phyloP scores from a whole-genome alignment of 2,888 invertebrate species.

The Sinohyriopsis cumingii region DNA sequence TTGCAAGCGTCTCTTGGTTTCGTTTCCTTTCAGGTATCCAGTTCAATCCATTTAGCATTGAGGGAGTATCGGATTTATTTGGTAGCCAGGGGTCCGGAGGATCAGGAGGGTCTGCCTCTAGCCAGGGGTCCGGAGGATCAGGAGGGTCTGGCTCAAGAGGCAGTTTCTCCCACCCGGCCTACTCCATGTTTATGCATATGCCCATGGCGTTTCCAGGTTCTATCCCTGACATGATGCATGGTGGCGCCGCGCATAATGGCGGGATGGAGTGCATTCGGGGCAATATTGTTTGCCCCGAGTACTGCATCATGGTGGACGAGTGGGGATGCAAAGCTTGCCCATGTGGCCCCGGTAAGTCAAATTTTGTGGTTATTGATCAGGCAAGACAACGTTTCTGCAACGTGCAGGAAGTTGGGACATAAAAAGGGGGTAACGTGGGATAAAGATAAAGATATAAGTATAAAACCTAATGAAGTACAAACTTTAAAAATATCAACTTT shows the following conservation, averaged over 20 bases:
- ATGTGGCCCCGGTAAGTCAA: constrained; percentile 22
- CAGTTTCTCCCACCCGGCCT: constrained; percentile 16
- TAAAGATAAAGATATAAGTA: too few species aligned
- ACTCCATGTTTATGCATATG: constrained; percentile 16
- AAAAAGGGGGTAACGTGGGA: too few species aligned
- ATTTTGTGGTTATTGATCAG: not conserved
- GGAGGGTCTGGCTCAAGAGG: constrained; percentile 11
- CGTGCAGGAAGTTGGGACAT: too few species aligned
- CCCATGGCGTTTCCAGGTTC: constrained; percentile 19
- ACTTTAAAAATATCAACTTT: too few species aligned
- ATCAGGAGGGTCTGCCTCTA: constrained; percentile 9
- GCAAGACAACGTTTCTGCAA: too few species aligned
- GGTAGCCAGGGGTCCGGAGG: not conserved
- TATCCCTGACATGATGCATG: not conserved
- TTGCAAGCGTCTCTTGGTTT: too few species aligned
- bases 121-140: constrained; percentile 2
- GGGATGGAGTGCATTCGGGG: constrained; percentile 19
- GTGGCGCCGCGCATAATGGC: not conserved
- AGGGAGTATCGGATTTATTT: too few species aligned
- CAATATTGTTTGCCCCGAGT: constrained; percentile 28
- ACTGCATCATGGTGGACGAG: constrained; percentile 31
- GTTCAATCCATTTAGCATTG: too few species aligned
- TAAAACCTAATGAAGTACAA: too few species aligned
- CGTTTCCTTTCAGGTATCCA: too few species aligned
- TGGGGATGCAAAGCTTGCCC: constrained; percentile 35